Evolutionary conservation across 2,888 invertebrate species (phyloP), one percentile per base, ranked within the genome.

Genomic region (Serrognathus titanus): DNA sequence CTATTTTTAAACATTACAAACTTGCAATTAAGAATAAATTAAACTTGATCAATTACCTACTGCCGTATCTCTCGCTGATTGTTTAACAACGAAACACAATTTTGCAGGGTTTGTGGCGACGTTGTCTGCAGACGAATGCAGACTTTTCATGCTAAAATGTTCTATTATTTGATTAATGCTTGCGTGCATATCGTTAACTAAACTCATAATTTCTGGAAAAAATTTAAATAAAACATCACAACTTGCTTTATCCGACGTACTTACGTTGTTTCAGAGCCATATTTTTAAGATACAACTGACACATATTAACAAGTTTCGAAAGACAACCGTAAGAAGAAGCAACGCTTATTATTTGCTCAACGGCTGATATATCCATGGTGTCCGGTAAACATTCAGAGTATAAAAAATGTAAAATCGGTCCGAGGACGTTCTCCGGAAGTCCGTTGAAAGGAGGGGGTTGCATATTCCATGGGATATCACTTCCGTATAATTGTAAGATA

Each of bases 361-460:
- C 85, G 6, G 83, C 81, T 24, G 80, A 79, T 69, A 84, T 84
- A 10, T 81, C 80, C 64, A 87, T 72, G 53, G 81, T 82, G 13
- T 79, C 74, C 36, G 86, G 84, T 65, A 87, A 74, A 64, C 85
- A 84, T 70, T 87, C 85, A 1, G 85, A 80, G 68, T 87, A 87
- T 31, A 87, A 73, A 75, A 82, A 87, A 72, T 86, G 83, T 16
- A 87, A 72, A 20, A 84, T 80, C 7, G 84, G 82, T 48, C 80
- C 80, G 40, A 87, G 67, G n/a, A 86, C 83, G 66, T 83, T 83
- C 61, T 84, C 83, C 1, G 83, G 81, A 46, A 86, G 72, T 57
- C 82, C 82, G 55, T 79, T 77, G 39, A 87, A 78, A 1, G 84
- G 81, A 2, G 84, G 79, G 1, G 83, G 77, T 3, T 80, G 78